Percentiles rank a stretch among this genome's conserved stretches.
These are phyloP conservation scores for Otus sunia DNA, from an alignment of 2,113 vertebrate genomes.

Conservation along the genomic window DNA sequence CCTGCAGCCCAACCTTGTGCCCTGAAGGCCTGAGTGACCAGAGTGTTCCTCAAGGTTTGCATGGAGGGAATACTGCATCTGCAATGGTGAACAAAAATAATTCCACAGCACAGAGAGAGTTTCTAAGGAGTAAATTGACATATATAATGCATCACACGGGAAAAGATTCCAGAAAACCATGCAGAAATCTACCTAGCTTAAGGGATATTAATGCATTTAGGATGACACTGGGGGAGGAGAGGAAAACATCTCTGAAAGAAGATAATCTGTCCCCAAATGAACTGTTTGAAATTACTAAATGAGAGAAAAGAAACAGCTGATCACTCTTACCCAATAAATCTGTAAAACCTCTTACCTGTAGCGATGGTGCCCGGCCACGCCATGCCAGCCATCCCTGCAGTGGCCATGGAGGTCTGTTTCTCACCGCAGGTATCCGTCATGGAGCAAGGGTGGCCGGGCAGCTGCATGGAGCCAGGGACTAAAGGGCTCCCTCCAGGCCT, in stretches of 20 bases:
- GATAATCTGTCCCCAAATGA: not conserved
- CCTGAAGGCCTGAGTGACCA: not conserved
- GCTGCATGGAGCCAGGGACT: rapidly evolving
- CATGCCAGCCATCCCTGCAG: rapidly evolving
- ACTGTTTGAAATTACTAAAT: not conserved
- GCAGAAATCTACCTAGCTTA: not conserved
- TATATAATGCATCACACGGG: not conserved
- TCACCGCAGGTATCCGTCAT: rapidly evolving
- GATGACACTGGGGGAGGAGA: not conserved
- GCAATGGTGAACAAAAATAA: not conserved
- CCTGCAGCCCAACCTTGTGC: not conserved
- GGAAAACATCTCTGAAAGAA: not conserved
- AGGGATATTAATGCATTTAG: not conserved
- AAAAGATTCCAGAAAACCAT: not conserved
- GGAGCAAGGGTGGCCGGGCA: rapidly evolving
- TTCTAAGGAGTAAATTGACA: not conserved
- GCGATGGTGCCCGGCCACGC: rapidly evolving
- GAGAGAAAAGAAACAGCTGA: not conserved
- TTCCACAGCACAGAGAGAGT: not conserved
- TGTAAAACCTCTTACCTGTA: not conserved
- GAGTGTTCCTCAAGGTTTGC: not conserved
- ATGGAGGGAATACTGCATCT: rapidly evolving
- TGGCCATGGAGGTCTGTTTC: not conserved
- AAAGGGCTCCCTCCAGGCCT: rapidly evolving
- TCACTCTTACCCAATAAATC: not conserved